Conservation (phyloP, 2,888 invertebrate species). For the Apoderus coryli region DNA sequence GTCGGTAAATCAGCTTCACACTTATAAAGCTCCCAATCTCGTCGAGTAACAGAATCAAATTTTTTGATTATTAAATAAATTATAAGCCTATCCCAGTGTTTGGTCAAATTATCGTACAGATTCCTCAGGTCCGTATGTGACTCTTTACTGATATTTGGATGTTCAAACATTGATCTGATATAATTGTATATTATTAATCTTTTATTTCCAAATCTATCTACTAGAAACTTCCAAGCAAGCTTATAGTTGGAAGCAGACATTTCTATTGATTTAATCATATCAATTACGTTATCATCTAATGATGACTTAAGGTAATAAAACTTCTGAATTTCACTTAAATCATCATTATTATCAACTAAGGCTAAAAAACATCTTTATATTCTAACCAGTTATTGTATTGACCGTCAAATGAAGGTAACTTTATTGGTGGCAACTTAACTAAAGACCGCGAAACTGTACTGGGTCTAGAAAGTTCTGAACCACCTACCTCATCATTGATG, state of each 20-base stretch:
- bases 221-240: conserved; percentile 2
- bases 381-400: conserved; percentile 4
- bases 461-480: too few relatives aligned
- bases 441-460: too few relatives aligned
- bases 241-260: conserved; percentile 4
- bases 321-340: conserved; percentile 3
- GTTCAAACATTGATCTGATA: conserved; percentile 4
- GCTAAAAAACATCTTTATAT: conserved; percentile 6
- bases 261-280: conserved; percentile 5
- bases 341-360: conserved; percentile 2
- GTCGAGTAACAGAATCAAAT: background rate
- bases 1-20: background rate
- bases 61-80: background rate
- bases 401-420: conserved; percentile 7
- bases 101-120: background rate
- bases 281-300: background rate
- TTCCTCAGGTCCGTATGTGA: background rate
- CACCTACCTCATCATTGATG: too few relatives aligned
- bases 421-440: conserved; percentile 4
- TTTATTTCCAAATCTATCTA: conserved; percentile 7
- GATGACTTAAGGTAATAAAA: conserved; percentile 6
- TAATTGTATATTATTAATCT: conserved; percentile 4
- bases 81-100: conserved; percentile 1
- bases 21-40: background rate
- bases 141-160: background rate